Base-by-base conservation (phyloP, 2,888 invertebrate species). In the Perdita meconis region DNA sequence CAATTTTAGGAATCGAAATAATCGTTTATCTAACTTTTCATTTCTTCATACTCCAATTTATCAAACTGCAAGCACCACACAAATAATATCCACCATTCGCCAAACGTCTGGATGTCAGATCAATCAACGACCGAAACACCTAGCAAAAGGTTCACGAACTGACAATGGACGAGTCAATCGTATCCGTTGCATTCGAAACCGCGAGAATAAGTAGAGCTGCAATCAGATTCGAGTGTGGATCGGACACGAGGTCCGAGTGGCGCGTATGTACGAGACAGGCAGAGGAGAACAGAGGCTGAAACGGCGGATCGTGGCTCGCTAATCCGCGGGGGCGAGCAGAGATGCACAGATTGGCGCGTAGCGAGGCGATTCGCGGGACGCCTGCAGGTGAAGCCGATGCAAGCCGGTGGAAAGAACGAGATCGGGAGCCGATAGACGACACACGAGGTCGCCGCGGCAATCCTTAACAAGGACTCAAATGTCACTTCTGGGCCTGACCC, bases 311-410 rank as follows among this genome's bases (percentile, higher is more conserved):
- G 69, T 44, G 64, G 75, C 68, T 60, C 69, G 80, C 80, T 80
- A 83, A 82, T 83, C 80, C 80, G 80, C 82, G 69, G 83, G 80
- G 83, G 83, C 80, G 69, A 76, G 69, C 53, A 47, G 55, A 82
- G 80, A 83, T 82, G 76, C 76, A 44, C 72, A 80, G 83, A 82
- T 83, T 82, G 80, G 76, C 53, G 80, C 56, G 50, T 38, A 65
- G 69, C 79, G 60, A 63, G 66, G 69, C 61, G 78, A 66, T 69
- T 74, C 69, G 68, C 77, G 78, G 63, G 79, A 79, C 78, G 79
- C 75, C 76, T 73, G 80, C 80, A 76, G 80, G 76, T 72, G 72
- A 83, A 64, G 80, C 53, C 72, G 63, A 64, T 72, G 65, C 72
- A 65, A 64, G n/a, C 60, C 40, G 73, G 47, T 22, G 53, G 69